A percentile compares a stretch with the other conserved stretches of the same genome.
Conservation (phyloP, 2,113 vertebrate genomes). For the Rhagologus leucostigma region DNA sequence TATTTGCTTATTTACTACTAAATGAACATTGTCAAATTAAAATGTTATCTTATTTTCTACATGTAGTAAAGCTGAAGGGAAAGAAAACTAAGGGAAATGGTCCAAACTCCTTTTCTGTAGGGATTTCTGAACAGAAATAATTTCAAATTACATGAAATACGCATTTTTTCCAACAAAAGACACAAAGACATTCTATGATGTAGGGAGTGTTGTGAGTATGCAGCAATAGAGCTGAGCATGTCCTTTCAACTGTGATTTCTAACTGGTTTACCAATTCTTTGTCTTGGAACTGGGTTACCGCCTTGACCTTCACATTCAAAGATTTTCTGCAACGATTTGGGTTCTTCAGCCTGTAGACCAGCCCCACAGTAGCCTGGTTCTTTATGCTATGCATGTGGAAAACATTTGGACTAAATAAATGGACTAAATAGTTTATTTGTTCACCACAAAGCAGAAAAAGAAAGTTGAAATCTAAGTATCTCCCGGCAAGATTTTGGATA, state of each 20-base stretch:
- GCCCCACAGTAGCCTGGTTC: neutral
- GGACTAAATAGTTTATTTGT: neutral
- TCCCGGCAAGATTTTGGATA: neutral
- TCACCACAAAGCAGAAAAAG: neutral
- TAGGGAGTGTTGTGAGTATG: neutral
- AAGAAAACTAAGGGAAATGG: neutral
- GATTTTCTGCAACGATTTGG: neutral
- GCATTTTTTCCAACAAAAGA: neutral
- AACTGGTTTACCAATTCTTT: neutral
- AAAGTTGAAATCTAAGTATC: neutral
- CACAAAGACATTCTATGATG: neutral
- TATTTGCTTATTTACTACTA: conserved; percentile 39
- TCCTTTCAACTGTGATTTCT: neutral
- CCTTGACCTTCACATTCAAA: neutral
- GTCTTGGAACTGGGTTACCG: neutral
- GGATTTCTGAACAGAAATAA: neutral
- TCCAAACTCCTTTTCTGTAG: neutral
- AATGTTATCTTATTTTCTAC: neutral
- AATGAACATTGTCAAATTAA: conserved; percentile 13
- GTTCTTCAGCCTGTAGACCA: neutral
- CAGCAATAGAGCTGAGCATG: neutral
- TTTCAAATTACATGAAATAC: neutral
- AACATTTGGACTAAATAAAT: neutral
- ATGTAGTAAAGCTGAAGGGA: neutral
- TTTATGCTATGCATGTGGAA: neutral